Evolutionary conservation across 2,797 vertebrate species (phyloP).

Genomic region (Bradypus variegatus): DNA sequence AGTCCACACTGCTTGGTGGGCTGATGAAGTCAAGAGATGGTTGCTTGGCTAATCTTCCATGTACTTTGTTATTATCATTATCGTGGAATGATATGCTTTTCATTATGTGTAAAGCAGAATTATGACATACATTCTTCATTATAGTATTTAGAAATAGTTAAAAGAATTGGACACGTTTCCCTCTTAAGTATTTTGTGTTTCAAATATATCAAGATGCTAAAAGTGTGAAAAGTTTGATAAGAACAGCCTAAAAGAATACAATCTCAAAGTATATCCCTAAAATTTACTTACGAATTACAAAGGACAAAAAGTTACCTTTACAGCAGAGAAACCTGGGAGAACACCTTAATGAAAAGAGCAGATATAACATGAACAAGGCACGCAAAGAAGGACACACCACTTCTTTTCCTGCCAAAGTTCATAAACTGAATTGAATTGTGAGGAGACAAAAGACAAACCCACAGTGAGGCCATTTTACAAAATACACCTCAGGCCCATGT

Average conservation of each 20-base stretch:
- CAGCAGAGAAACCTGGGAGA: background rate
- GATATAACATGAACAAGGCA: rapidly evolving
- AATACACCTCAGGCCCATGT: background rate
- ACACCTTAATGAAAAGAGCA: background rate
- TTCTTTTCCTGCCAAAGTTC: background rate
- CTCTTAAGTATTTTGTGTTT: background rate
- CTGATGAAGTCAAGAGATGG: background rate
- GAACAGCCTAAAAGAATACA: background rate
- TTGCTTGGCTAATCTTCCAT: background rate
- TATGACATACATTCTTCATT: background rate
- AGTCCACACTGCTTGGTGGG: background rate
- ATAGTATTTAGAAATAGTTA: background rate
- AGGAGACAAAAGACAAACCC: background rate
- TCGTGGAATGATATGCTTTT: background rate
- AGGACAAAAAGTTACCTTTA: background rate
- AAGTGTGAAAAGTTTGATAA: background rate
- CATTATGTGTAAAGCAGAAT: background rate
- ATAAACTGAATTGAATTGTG: background rate
- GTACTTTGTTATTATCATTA: background rate
- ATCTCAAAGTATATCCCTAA: background rate
- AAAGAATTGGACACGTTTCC: background rate
- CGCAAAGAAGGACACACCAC: background rate
- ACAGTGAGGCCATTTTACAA: background rate
- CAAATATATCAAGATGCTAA: background rate
- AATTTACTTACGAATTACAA: background rate